A percentile compares a stretch with the other conserved stretches of the same genome.
Evolutionary conservation across 2,797 vertebrate genomes (phyloP).

Genomic region (Sorex maritimensis): DNA sequence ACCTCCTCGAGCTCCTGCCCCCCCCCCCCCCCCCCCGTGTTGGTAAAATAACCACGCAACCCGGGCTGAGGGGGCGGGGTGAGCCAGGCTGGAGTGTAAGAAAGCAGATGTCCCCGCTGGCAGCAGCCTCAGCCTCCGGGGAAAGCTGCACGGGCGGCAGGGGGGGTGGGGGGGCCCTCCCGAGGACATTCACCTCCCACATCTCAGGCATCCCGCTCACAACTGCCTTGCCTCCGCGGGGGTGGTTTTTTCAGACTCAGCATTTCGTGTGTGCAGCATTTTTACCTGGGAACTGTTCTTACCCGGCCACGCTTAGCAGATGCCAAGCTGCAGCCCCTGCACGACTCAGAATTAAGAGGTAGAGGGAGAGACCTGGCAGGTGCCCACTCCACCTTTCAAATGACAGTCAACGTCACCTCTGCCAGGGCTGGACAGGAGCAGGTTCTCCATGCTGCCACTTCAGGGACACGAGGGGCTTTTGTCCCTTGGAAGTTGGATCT

Average conservation of each 20-base stretch:
- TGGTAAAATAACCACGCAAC: slow-evolving; percentile 87
- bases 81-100: slow-evolving; percentile 85
- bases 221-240: slow-evolving; percentile 85
- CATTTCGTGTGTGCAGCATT: slow-evolving; percentile 83
- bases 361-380: slow-evolving; percentile 39
- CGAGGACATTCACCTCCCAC: slow-evolving; percentile 85
- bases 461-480: not conserved
- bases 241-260: slow-evolving; percentile 84
- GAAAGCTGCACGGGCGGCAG: slow-evolving; percentile 78
- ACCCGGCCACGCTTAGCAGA: slow-evolving; percentile 81
- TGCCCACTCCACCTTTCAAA: slow-evolving; percentile 38
- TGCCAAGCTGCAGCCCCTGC: slow-evolving; percentile 79
- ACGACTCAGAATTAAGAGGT: slow-evolving; percentile 48
- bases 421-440: not conserved
- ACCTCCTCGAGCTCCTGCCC: slow-evolving; percentile 73
- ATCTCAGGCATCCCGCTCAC: slow-evolving; percentile 86
- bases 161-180: slow-evolving; percentile 78
- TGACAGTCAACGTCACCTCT: slow-evolving; percentile 36
- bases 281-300: slow-evolving; percentile 86
- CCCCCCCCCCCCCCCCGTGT: slow-evolving; percentile 77
- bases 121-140: slow-evolving; percentile 87
- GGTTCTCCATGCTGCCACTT: not conserved
- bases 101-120: slow-evolving; percentile 90
- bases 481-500: slow-evolving; percentile 34
- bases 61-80: slow-evolving; percentile 85